Base-by-base conservation (phyloP, 2,888 invertebrate genomes). In the Scaptomyza polygonia region DNA sequence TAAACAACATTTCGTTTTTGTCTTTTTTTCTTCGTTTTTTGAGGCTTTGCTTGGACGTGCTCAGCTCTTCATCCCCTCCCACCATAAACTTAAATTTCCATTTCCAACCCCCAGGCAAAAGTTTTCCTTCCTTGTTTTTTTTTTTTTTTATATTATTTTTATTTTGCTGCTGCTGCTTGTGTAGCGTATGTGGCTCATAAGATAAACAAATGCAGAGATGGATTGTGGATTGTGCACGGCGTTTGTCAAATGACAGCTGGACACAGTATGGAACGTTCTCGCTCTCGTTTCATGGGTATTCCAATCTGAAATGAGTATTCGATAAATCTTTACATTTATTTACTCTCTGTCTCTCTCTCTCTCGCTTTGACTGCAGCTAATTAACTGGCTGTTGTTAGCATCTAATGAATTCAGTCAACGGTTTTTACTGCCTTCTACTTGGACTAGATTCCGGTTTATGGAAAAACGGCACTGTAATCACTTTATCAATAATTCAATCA, bases 401-500 rank as follows among this genome's bases (percentile, higher is more conserved):
- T 64, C 57, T 72, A 76, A 77, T 77, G 76, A 72, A 77, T 79
- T 62, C 72, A 56, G 76, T 77, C 71, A 76, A 61, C 55, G 67
- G 52, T 77, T 77, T 77, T 77, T 70, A 77, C 79, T 76, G 79
- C 71, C 66, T 36, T 39, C 39, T 25, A 5, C 4, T 34, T 14
- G n/a, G 34, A 11, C 39, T 51, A 29, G n/a, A n/a, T n/a, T n/a
- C n/a, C n/a, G n/a, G 44, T 59, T 48, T 72, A 72, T 72, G 59
- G 14, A 77, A 59, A 59, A 67, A 51, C 58, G 51, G n/a, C 18
- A 48, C 48, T 69, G 70, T 77, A 87, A 86, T 83, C 84, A 86
- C 84, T 85, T 85, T 85, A 85, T 85, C 84, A 81, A 85, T 85
- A 85, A 87, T 85, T 86, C 88, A 88, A 85, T 85, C 84, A 87